Evolutionary conservation across 2,113 vertebrate genomes (phyloP).

Genomic region (Marcusenius ussheri): DNA sequence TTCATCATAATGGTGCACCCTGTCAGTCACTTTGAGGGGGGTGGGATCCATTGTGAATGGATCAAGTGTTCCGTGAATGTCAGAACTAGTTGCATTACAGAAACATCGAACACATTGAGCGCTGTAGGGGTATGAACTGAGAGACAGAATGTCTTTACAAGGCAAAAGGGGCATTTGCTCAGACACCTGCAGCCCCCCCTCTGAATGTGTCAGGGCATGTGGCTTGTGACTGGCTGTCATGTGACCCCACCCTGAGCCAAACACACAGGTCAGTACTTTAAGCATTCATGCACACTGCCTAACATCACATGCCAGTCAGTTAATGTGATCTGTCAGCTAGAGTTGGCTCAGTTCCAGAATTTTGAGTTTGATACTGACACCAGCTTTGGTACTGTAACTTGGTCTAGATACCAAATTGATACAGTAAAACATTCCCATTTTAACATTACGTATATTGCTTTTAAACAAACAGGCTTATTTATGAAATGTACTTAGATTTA

Average conservation of each 20-base stretch:
- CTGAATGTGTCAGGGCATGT: neutral
- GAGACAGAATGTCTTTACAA: too few relatives aligned
- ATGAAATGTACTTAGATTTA: neutral
- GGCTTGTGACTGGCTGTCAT: neutral
- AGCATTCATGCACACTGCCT: neutral
- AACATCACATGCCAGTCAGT: neutral
- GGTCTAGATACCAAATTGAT: neutral
- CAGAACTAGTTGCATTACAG: neutral
- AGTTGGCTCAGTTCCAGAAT: neutral
- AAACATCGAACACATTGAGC: neutral
- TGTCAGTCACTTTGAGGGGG: neutral
- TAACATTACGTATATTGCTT: neutral
- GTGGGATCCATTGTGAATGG: neutral
- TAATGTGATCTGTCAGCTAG: neutral
- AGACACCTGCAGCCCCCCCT: neutral
- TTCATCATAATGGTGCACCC: neutral
- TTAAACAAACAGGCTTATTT: neutral
- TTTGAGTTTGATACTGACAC: neutral
- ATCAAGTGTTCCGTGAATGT: neutral
- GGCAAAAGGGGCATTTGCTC: neutral
- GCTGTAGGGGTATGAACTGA: too few relatives aligned
- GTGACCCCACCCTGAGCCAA: neutral
- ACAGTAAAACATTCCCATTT: neutral
- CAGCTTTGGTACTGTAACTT: neutral
- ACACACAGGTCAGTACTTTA: neutral